These are phyloP conservation scores for Cataglyphis cursor DNA, from an alignment of 2,888 invertebrate genomes.

Conservation along the genomic window DNA sequence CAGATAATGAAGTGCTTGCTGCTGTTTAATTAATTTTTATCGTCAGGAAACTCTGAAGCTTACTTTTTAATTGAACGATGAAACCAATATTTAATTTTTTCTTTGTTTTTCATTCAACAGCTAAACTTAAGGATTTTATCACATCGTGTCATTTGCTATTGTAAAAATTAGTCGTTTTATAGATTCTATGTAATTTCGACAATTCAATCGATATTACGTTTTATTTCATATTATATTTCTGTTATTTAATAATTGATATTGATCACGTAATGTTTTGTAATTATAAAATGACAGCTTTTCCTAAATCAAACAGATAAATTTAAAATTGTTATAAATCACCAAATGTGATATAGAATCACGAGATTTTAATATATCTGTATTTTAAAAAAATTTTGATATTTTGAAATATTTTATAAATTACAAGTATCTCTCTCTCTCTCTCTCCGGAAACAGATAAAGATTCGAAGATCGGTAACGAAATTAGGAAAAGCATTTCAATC, in stretches of 20 bases:
- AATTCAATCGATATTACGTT: neutral
- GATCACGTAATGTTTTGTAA: neutral
- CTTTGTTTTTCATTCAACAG: slow-evolving; percentile 39
- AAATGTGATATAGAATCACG: neutral
- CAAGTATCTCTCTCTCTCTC: neutral
- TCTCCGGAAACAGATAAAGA: neutral
- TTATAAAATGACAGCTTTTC: neutral
- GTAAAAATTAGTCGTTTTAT: neutral
- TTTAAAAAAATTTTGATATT: neutral
- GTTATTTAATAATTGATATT: neutral
- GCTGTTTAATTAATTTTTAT: slow-evolving; percentile 57
- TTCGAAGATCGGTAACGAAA: neutral
- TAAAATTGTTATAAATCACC: neutral
- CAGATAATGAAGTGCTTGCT: slow-evolving; percentile 54
- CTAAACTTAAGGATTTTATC: slow-evolving; percentile 24
- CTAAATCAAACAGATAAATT: neutral
- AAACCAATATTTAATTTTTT: slow-evolving; percentile 42
- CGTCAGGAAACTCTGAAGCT: slow-evolving; percentile 43
- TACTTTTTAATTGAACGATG: slow-evolving; percentile 48
- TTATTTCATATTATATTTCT: neutral
- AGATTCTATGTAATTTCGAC: neutral
- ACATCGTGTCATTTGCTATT: neutral
- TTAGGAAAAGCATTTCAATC: neutral
- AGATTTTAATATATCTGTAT: neutral
- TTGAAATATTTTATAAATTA: neutral